Evolutionary conservation across 1,140 invertebrate species (phyloP).

Genomic region (Hylyphantes graminicola): DNA sequence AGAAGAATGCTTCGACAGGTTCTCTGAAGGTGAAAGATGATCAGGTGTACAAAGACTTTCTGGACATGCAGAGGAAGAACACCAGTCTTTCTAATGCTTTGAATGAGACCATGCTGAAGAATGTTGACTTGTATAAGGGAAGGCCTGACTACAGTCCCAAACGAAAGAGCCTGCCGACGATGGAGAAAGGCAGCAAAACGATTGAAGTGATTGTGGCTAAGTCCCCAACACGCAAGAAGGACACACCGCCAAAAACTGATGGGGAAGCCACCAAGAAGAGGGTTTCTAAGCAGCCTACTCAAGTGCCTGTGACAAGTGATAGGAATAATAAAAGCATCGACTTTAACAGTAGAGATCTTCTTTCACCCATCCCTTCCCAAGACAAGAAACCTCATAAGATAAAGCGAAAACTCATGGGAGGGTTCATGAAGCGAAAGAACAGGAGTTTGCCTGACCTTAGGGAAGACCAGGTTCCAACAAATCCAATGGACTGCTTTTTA

Average conservation of each 20-base stretch:
- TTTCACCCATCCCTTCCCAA: conserved; percentile 44
- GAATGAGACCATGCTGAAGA: conserved; percentile 45
- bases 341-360: conserved; percentile 28
- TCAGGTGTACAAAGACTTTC: conserved; percentile 55
- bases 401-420: conserved; percentile 87
- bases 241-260: conserved; percentile 3
- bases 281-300: neutral
- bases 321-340: conserved; percentile 1
- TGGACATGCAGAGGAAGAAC: conserved; percentile 54
- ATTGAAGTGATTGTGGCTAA: conserved; percentile 21
- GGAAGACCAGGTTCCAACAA: conserved; percentile 72
- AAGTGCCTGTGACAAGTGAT: conserved; percentile 9
- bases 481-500: conserved; percentile 23
- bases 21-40: conserved; percentile 54
- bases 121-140: conserved; percentile 26
- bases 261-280: conserved; percentile 5
- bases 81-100: conserved; percentile 29
- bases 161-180: neutral
- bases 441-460: conserved; percentile 92
- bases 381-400: conserved; percentile 94
- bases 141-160: conserved; percentile 17
- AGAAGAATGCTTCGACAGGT: conserved; percentile 33
- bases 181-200: conserved; percentile 18
- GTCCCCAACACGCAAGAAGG: conserved; percentile 43
- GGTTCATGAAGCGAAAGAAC: conserved; percentile 87